A percentile compares a stretch with the other conserved stretches of the same genome.
Evolutionary conservation across 2,113 vertebrate genomes (phyloP).

Genomic region (Hylia prasina): DNA sequence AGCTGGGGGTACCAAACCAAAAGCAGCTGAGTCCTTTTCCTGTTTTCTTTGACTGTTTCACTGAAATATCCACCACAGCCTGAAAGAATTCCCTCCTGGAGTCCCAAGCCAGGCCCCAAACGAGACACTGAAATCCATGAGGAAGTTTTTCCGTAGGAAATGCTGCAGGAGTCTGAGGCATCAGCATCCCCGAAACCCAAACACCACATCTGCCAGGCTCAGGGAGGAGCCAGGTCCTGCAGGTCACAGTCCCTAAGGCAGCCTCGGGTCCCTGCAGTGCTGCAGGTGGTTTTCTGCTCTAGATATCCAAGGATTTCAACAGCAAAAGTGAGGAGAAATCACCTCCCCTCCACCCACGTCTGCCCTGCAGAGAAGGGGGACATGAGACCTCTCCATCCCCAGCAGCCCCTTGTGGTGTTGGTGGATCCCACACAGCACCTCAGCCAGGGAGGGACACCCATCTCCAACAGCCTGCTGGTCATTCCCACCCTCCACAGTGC

Average conservation of each 20-base stretch:
- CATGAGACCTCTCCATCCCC: neutral
- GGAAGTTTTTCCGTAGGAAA: neutral
- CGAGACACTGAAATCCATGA: neutral
- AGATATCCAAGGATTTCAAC: neutral
- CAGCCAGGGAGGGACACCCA: neutral
- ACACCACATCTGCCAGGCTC: neutral
- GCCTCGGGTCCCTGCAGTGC: neutral
- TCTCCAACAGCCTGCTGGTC: neutral
- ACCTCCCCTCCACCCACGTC: neutral
- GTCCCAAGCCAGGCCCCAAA: neutral
- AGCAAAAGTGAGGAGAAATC: neutral
- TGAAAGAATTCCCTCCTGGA: neutral
- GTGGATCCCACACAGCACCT: neutral
- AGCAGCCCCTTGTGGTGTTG: neutral
- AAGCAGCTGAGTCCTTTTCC: neutral
- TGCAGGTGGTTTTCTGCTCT: neutral
- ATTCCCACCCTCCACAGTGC: neutral
- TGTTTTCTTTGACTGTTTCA: neutral
- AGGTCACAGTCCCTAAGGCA: fast-evolving
- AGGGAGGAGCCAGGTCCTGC: neutral
- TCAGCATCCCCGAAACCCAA: neutral
- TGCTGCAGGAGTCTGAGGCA: neutral
- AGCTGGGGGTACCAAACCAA: neutral
- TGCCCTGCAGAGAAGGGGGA: neutral
- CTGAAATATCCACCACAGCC: neutral